Evolutionary conservation across 2,113 vertebrate genomes (phyloP).

Genomic region (Lathamus discolor): DNA sequence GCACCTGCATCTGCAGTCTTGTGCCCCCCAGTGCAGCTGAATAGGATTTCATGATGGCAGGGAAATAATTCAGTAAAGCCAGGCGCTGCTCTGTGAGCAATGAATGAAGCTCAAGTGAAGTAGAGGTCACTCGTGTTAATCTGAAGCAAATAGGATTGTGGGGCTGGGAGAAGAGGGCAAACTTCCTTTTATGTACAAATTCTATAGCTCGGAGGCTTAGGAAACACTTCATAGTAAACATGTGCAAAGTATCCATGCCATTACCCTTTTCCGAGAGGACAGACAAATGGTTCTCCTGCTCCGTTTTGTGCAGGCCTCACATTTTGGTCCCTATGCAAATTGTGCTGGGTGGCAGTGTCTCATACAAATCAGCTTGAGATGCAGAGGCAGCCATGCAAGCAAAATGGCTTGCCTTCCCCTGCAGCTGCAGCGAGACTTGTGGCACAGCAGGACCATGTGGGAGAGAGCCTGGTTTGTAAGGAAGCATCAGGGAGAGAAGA

Average conservation of each 20-base stretch:
- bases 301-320: not conserved
- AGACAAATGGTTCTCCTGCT: slow-evolving; percentile 33
- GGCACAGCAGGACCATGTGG: not conserved
- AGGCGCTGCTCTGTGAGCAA: not conserved
- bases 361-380: slow-evolving; percentile 41
- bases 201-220: slow-evolving; percentile 50
- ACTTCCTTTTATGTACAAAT: slow-evolving; percentile 44
- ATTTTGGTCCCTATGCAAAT: slow-evolving; percentile 32
- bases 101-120: slow-evolving; percentile 49
- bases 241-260: slow-evolving; percentile 28
- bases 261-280: not conserved
- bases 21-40: slow-evolving; percentile 40
- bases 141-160: slow-evolving; percentile 55
- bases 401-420: not conserved
- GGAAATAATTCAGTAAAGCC: slow-evolving; percentile 48
- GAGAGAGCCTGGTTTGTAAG: not conserved
- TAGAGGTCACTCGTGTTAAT: slow-evolving; percentile 53
- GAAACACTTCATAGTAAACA: slow-evolving; percentile 42
- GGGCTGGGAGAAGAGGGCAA: not conserved
- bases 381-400: slow-evolving; percentile 32
- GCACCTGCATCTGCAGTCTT: slow-evolving; percentile 28
- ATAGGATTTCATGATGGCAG: slow-evolving; percentile 32
- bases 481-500: not conserved
- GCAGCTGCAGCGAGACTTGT: not conserved
- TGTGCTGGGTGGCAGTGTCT: slow-evolving; percentile 8